A percentile compares a stretch with the other conserved stretches of the same genome.
These are phyloP conservation scores for Haliaeetus leucogaster DNA, from an alignment of 2,113 vertebrate genomes.

Conservation along the genomic window DNA sequence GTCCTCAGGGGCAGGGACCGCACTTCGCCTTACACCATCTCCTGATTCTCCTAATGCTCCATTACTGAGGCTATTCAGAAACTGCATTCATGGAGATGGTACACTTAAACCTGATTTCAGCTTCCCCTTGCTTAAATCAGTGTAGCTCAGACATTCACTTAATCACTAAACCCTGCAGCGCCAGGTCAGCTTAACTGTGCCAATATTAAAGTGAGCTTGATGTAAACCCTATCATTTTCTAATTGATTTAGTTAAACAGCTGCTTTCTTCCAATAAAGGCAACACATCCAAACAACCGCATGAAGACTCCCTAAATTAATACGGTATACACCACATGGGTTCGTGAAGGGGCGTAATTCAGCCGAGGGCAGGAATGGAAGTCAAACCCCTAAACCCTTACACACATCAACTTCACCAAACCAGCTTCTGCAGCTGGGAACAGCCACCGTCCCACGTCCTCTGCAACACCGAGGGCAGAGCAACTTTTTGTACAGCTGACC, in stretches of 20 bases:
- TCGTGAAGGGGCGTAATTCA: background rate
- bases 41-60: background rate
- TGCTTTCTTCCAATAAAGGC: background rate
- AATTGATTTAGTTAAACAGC: background rate
- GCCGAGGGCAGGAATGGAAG: background rate
- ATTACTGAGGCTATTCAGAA: background rate
- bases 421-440: background rate
- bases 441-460: background rate
- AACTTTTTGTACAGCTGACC: background rate
- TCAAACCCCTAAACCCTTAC: background rate
- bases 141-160: background rate
- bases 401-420: background rate
- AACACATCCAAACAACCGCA: fast-evolving
- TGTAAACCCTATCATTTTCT: background rate
- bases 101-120: background rate
- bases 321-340: background rate
- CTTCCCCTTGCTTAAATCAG: background rate
- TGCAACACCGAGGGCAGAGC: fast-evolving
- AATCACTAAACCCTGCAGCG: background rate
- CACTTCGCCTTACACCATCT: background rate
- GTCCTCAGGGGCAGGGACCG: background rate
- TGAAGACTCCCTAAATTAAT: background rate
- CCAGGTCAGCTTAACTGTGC: background rate
- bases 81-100: background rate
- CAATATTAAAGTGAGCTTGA: background rate